phyloP scores from a whole-genome alignment of 2,797 vertebrate species.

The Aldrovandia affinis region DNA sequence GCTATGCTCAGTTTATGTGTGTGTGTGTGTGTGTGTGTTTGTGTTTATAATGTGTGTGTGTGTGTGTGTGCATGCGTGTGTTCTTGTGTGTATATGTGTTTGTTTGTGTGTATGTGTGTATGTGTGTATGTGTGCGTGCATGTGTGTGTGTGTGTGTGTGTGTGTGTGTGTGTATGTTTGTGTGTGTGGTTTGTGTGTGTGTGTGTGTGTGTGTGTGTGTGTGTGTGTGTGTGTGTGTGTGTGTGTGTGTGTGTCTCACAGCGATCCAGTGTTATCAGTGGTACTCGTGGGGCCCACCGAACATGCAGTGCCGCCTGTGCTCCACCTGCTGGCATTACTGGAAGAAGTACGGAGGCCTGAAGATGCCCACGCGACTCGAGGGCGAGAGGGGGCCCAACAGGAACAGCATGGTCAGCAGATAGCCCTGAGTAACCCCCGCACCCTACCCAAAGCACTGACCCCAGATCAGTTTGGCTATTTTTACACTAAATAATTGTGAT shows the following conservation, averaged over 20 bases:
- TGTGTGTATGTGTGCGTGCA: no score
- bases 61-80: no score
- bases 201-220: neutral
- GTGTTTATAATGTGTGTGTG: no score
- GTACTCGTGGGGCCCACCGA: slow-evolving; percentile 98
- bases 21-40: no score
- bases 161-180: no score
- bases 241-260: slow-evolving; percentile 48
- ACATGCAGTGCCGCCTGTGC: slow-evolving; percentile 98
- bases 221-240: neutral
- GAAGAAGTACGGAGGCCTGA: slow-evolving; percentile 98
- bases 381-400: slow-evolving; percentile 95
- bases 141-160: no score
- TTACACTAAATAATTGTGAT: neutral
- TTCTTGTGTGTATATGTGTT: no score
- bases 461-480: neutral
- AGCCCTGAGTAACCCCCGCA: no score
- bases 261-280: slow-evolving; percentile 77
- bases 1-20: no score
- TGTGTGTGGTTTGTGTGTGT: neutral
- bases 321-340: slow-evolving; percentile 97
- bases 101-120: no score
- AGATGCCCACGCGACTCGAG: slow-evolving; percentile 96
- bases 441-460: neutral
- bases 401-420: slow-evolving; percentile 83